These are phyloP conservation scores for Cyprinus carpio DNA, from an alignment of 2,113 vertebrate genomes.

Conservation along the genomic window DNA sequence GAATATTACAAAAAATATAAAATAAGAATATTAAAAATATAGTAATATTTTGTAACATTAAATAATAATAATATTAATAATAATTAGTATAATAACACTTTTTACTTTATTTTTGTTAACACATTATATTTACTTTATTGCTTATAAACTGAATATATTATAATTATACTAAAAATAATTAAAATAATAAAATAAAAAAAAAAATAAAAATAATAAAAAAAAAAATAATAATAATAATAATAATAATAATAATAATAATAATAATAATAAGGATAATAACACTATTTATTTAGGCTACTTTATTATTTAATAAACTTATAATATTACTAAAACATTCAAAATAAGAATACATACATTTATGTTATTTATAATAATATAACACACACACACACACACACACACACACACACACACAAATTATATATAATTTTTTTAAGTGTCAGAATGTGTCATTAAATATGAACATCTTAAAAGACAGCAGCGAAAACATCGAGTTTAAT, in stretches of 20 bases:
- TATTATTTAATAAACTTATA: not conserved
- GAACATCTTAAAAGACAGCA: not conserved
- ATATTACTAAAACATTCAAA: not conserved
- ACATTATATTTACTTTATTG: not conserved
- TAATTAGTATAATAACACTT: too few relatives aligned
- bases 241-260: too few relatives aligned
- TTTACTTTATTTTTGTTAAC: too few relatives aligned
- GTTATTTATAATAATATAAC: not conserved
- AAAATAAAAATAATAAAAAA: too few relatives aligned
- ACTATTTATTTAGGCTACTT: too few relatives aligned
- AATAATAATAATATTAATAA: not conserved
- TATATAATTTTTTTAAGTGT: not conserved
- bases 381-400: too few relatives aligned
- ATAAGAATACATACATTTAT: not conserved
- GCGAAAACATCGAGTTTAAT: not conserved
- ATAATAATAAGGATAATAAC: not conserved
- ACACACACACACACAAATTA: too few relatives aligned
- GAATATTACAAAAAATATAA: too few relatives aligned
- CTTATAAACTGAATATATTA: not conserved
- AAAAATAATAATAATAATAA: too few relatives aligned
- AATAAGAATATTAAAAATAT: not conserved
- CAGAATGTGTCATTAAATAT: not conserved
- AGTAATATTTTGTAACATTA: not conserved
- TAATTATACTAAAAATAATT: not conserved
- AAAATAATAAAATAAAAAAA: too few relatives aligned